Base-by-base conservation (phyloP, 1,140 invertebrate species). In the Araneus ventricosus region DNA sequence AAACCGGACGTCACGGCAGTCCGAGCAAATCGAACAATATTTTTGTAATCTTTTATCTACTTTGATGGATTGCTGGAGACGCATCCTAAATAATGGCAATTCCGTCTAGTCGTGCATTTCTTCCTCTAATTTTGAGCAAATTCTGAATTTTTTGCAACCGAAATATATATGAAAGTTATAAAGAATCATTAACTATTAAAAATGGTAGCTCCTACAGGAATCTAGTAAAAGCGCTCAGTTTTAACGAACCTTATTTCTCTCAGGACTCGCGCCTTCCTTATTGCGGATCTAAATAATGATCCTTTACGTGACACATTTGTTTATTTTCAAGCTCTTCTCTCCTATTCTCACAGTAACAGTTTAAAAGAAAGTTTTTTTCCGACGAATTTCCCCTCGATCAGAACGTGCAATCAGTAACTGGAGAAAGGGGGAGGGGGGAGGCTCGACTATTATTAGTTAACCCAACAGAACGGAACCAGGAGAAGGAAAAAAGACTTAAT, bases 371-470 rank as follows among this genome's bases (percentile, higher is more conserved):
- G 70, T 37, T 75, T 75, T 70, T 70, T 37, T 75, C 24, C 27
- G 22, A 75, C 27, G 70, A 30, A 75, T 75, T 75, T 75, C 30
- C 17, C 30, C 14, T 75, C 20, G 70, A 75, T 34, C 70, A 75
- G 70, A 37, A 4, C 30, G 22, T 75, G 70, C 70, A 75, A 75
- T 34, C 34, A 75, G 27, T 14, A 75, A 75, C 70, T 22, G 30
- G 37, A 41, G 17, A 84, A n/a, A n/a, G n/a, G n/a, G 41, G 10
- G 45, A 14, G 17, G 27, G 22, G 24, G 45, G 17, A 45, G n/a
- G 22, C 45, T 52, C 45, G 80, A 84, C 80, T 84, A 84, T 84
- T 84, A 84, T 84, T 84, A 84, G 80, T 84, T 84, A 84, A 84
- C 41, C 39, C 39, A 84, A 45, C 45, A 84, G 80, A 41, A 45